Percentiles rank a stretch among this genome's conserved stretches.
Evolutionary conservation across 2,113 vertebrate genomes (phyloP).

Genomic region (Dipodomys merriami): DNA sequence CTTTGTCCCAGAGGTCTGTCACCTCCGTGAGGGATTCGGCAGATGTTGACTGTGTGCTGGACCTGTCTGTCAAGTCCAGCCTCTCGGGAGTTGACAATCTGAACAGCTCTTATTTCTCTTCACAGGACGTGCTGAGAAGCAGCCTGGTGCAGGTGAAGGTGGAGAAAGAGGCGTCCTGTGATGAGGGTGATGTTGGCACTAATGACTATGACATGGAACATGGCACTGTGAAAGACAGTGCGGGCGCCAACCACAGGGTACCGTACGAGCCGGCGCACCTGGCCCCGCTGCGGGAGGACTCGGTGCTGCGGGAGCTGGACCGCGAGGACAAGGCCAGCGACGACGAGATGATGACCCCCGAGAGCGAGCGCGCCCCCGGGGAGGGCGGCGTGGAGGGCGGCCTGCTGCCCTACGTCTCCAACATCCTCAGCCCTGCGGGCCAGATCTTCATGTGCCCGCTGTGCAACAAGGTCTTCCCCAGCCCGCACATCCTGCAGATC

Average conservation of each 20-base stretch:
- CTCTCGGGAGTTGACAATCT: conserved; percentile 92
- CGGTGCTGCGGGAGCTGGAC: conserved; percentile 96
- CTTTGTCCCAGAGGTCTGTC: conserved; percentile 95
- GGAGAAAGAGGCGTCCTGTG: conserved; percentile 96
- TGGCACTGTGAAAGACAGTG: conserved; percentile 91
- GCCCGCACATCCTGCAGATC: conserved; percentile 99
- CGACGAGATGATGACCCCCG: conserved; percentile 94
- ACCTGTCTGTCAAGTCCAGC: conserved; percentile 98
- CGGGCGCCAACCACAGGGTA: conserved; percentile 92
- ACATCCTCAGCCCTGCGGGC: conserved; percentile 96
- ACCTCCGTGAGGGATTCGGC: conserved; percentile 94
- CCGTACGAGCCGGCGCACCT: conserved; percentile 95
- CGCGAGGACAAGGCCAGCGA: conserved; percentile 96
- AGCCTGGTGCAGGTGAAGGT: conserved; percentile 98
- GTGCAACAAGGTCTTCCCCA: conserved; percentile 99
- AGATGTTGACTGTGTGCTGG: conserved; percentile 98
- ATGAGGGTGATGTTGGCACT: conserved; percentile 93
- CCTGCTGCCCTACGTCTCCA: conserved; percentile 97
- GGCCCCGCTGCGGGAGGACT: conserved; percentile 96
- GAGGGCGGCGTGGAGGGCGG: conserved; percentile 94
- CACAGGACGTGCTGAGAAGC: conserved; percentile 95
- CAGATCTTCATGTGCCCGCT: conserved; percentile 99
- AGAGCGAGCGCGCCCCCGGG: conserved; percentile 92
- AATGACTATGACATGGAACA: conserved; percentile 98
- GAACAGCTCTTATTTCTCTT: conserved; percentile 95